These are phyloP conservation scores for Saccopteryx leptura DNA, from an alignment of 2,113 vertebrate genomes.

Conservation along the genomic window DNA sequence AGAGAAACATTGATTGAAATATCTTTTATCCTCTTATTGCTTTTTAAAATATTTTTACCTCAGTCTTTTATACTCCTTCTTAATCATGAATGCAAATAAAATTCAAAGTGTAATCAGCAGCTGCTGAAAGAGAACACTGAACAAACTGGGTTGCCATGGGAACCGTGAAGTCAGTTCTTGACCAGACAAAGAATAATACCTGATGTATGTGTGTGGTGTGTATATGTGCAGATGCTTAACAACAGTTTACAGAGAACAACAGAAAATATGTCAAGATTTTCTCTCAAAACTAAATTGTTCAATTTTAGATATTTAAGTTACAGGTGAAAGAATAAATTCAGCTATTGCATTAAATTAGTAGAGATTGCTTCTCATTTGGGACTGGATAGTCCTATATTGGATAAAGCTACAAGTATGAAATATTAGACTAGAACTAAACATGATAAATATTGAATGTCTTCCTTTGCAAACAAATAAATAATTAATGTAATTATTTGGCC, in stretches of 20 bases:
- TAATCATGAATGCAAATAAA: slow-evolving; percentile 91
- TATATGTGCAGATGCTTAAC: background rate
- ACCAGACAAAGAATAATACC: slow-evolving; percentile 84
- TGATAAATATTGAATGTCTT: slow-evolving; percentile 37
- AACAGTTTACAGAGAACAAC: slow-evolving; percentile 61
- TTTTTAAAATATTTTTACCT: slow-evolving; percentile 84
- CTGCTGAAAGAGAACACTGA: slow-evolving; percentile 85
- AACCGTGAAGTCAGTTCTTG: slow-evolving; percentile 89
- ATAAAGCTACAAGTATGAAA: slow-evolving; percentile 47
- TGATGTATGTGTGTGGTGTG: slow-evolving; percentile 46
- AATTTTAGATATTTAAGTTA: slow-evolving; percentile 60
- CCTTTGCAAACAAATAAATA: slow-evolving; percentile 72
- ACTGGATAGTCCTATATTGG: background rate
- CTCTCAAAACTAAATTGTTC: background rate
- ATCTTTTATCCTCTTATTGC: slow-evolving; percentile 88
- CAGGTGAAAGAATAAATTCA: slow-evolving; percentile 58
- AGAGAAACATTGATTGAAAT: slow-evolving; percentile 88
- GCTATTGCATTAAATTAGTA: background rate
- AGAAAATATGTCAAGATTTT: slow-evolving; percentile 59
- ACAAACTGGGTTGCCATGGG: slow-evolving; percentile 87
- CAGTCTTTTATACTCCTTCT: slow-evolving; percentile 87
- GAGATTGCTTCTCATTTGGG: slow-evolving; percentile 29
- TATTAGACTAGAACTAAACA: slow-evolving; percentile 32
- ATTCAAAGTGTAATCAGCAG: slow-evolving; percentile 90
- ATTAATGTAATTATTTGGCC: slow-evolving; percentile 68